phyloP scores from a whole-genome alignment of 2,888 invertebrate species.

The Thalpophila matura region DNA sequence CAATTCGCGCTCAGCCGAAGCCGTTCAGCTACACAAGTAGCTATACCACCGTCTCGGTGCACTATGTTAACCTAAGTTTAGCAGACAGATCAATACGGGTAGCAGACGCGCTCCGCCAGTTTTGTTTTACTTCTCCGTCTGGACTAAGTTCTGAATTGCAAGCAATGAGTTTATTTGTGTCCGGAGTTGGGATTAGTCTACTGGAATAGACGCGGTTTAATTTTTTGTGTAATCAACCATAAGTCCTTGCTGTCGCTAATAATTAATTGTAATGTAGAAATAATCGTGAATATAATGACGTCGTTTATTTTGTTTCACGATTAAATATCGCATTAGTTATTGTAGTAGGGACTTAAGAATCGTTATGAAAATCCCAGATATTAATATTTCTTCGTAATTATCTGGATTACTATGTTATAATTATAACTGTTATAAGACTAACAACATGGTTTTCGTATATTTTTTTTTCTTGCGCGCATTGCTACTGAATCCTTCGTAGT shows the following conservation, averaged over 20 bases:
- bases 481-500: too few relatives aligned
- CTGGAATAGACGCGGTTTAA: constrained; percentile 27
- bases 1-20: constrained; percentile 25
- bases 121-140: constrained; percentile 63
- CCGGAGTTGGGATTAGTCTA: constrained; percentile 36
- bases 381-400: too few relatives aligned
- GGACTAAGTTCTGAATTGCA: constrained; percentile 53
- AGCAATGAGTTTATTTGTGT: constrained; percentile 58
- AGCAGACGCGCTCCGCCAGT: constrained; percentile 57
- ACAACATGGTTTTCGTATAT: too few relatives aligned
- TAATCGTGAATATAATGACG: too few relatives aligned
- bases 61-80: constrained; percentile 54
- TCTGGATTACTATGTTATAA: too few relatives aligned
- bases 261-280: too few relatives aligned
- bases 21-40: constrained; percentile 18
- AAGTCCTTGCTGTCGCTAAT: background rate
- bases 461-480: too few relatives aligned
- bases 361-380: too few relatives aligned
- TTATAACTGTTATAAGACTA: too few relatives aligned
- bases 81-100: constrained; percentile 64
- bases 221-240: constrained; percentile 27
- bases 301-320: too few relatives aligned
- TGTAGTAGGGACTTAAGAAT: too few relatives aligned
- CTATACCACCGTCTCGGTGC: constrained; percentile 54
- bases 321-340: too few relatives aligned